phyloP scores from a whole-genome alignment of 2,113 vertebrate species.

The Lophura nycthemera region DNA sequence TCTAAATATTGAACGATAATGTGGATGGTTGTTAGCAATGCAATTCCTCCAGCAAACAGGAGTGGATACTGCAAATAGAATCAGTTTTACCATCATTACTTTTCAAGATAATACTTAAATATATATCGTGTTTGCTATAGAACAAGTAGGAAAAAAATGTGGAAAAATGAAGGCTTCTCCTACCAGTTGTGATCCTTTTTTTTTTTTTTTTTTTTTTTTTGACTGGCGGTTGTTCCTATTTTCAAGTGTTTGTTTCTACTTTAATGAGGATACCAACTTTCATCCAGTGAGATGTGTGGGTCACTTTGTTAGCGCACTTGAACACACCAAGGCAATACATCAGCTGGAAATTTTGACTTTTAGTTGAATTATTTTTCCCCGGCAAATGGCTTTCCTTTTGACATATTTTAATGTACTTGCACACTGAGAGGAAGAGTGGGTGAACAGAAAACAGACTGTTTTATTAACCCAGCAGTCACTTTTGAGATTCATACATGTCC shows the following conservation, averaged over 20 bases:
- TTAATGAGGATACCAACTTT: conserved; percentile 86
- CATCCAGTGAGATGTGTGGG: conserved; percentile 78
- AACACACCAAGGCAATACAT: conserved; percentile 72
- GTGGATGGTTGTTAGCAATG: conserved; percentile 20
- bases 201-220: conserved; percentile 48
- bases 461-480: conserved; percentile 88
- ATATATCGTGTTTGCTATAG: background rate
- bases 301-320: conserved; percentile 79
- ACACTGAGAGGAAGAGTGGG: conserved; percentile 86
- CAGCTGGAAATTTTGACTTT: conserved; percentile 84
- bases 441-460: conserved; percentile 86
- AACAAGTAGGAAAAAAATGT: conserved; percentile 51
- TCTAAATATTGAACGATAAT: conserved; percentile 26
- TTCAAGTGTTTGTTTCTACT: conserved; percentile 85
- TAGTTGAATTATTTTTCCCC: conserved; percentile 82
- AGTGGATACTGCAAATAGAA: conserved; percentile 43
- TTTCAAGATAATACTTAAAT: conserved; percentile 65
- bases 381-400: conserved; percentile 84
- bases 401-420: conserved; percentile 87
- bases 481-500: conserved; percentile 83
- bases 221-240: conserved; percentile 76
- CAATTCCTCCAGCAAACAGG: conserved; percentile 36
- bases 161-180: conserved; percentile 36
- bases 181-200: conserved; percentile 56
- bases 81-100: conserved; percentile 69